Evolutionary conservation across 2,888 invertebrate species (phyloP).

Genomic region (Enchytraeus crypticus): DNA sequence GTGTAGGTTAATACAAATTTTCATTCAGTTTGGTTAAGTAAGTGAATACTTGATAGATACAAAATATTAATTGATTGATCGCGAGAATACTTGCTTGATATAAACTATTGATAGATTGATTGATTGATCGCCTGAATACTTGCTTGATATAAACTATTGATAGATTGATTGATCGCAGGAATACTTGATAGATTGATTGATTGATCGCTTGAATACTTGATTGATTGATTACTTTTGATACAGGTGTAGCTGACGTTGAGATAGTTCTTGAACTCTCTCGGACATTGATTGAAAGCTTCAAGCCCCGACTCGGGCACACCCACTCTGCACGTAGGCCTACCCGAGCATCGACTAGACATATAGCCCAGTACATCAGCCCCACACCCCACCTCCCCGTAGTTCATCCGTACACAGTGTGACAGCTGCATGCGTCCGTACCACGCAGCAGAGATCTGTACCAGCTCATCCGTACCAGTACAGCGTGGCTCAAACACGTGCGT

Average conservation of each 20-base stretch:
- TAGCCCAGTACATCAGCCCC: slow-evolving; percentile 3
- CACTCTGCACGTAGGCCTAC: slow-evolving; percentile 3
- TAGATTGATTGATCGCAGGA: too few relatives aligned
- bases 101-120: too few relatives aligned
- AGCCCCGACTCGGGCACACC: slow-evolving; percentile 11
- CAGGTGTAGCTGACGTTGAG: slow-evolving; percentile 11
- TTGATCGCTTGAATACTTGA: too few relatives aligned
- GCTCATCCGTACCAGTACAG: slow-evolving; percentile 9
- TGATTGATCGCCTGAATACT: too few relatives aligned
- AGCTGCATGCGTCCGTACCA: slow-evolving; percentile 14
- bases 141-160: too few relatives aligned
- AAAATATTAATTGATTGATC: too few relatives aligned
- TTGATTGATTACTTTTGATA: slow-evolving; percentile 14
- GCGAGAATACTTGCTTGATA: too few relatives aligned
- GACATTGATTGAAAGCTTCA: slow-evolving; percentile 3
- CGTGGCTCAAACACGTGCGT: slow-evolving; percentile 4
- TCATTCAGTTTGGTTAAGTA: too few relatives aligned
- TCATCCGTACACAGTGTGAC: slow-evolving; percentile 1
- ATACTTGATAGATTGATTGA: too few relatives aligned
- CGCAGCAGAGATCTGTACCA: slow-evolving; percentile 7
- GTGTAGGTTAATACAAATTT: too few relatives aligned
- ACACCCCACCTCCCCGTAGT: slow-evolving; percentile 15
- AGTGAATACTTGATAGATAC: too few relatives aligned
- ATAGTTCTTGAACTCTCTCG: slow-evolving; percentile 13
- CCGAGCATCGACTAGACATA: slow-evolving; percentile 8